These are phyloP conservation scores for Aurelia sp. DNA, from an alignment of 30 jellyfish, hydroid and myxozoan species.

Conservation along the genomic window DNA sequence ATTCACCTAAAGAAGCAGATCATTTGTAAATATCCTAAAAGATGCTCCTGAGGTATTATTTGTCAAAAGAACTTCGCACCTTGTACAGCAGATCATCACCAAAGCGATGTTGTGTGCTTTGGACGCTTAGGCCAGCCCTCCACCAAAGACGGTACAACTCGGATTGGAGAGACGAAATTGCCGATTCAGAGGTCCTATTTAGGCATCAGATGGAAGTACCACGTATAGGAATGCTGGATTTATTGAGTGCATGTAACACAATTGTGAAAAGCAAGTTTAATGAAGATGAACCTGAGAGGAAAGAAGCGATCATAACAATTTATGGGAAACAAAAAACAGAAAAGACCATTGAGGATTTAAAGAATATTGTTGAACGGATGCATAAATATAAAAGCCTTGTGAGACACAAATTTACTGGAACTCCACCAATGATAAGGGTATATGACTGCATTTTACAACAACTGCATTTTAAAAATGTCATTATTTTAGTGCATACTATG, in stretches of 20 bases:
- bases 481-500: too few species aligned
- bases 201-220: constrained; percentile 50
- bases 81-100: not conserved
- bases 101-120: not conserved
- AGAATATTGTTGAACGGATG: constrained; percentile 36
- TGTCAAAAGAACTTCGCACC: not conserved
- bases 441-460: not conserved
- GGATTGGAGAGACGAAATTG: constrained; percentile 40
- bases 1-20: too few species aligned
- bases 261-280: constrained; percentile 15
- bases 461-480: too few species aligned
- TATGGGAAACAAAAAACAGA: constrained; percentile 47
- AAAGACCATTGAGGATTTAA: constrained; percentile 6
- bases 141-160: constrained; percentile 5
- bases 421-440: constrained; percentile 58
- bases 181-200: constrained; percentile 42
- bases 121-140: not conserved
- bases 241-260: constrained; percentile 51
- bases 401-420: constrained; percentile 46
- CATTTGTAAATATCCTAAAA: too few species aligned
- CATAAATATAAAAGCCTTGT: constrained; percentile 37
- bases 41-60: too few species aligned
- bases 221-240: constrained; percentile 42
- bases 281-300: constrained; percentile 42
- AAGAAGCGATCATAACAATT: constrained; percentile 35